These are phyloP conservation scores for Papilio polytes DNA, from an alignment of 1,140 invertebrate species.

Conservation along the genomic window DNA sequence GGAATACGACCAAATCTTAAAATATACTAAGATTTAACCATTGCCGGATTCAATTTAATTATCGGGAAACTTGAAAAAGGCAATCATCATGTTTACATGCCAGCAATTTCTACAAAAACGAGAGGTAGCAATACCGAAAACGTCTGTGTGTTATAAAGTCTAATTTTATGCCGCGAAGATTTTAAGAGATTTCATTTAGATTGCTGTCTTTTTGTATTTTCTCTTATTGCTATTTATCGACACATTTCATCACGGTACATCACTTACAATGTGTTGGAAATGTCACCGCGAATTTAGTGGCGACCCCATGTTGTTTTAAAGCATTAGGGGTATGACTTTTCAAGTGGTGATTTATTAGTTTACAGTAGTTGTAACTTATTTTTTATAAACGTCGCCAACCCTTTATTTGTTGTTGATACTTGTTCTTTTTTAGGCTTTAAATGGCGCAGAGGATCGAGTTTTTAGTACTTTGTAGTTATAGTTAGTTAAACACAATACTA, in stretches of 20 bases:
- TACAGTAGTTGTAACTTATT: constrained; percentile 14
- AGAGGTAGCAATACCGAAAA: no score
- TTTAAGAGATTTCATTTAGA: background rate
- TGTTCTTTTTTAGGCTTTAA: background rate
- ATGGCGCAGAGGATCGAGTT: background rate
- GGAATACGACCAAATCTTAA: background rate
- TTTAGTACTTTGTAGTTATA: no score
- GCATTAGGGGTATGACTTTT: constrained; percentile 51
- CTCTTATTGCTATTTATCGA: background rate
- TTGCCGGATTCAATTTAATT: no score
- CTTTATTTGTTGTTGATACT: constrained; percentile 9
- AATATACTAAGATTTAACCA: background rate
- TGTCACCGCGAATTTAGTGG: constrained; percentile 43
- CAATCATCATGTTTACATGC: no score
- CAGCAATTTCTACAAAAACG: no score
- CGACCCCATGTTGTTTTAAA: constrained; percentile 59
- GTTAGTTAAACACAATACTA: background rate
- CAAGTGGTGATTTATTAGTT: constrained; percentile 58
- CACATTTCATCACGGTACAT: background rate
- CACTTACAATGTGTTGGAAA: constrained; percentile 48
- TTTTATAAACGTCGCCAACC: background rate
- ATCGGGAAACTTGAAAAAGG: no score
- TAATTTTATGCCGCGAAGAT: no score
- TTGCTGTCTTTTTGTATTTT: background rate
- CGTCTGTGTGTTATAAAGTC: no score